Conservation (phyloP, 2,888 invertebrate species). For the Chymomyza procnemis region DNA sequence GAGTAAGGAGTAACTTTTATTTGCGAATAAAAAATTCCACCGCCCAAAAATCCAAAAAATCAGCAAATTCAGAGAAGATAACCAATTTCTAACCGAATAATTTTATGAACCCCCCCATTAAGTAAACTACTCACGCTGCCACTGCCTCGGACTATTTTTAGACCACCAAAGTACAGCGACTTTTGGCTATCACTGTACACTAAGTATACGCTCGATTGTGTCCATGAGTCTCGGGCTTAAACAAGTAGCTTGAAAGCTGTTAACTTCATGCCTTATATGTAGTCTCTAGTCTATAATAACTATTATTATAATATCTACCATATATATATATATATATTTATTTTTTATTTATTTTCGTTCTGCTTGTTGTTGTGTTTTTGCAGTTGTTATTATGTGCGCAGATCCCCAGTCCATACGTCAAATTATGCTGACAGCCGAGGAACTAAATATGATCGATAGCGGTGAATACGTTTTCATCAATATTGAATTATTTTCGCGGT, state of each 20-base stretch:
- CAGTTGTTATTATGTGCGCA: conserved; percentile 97
- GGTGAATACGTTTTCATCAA: conserved; percentile 99
- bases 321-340: too few relatives aligned
- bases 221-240: background rate
- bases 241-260: conserved; percentile 11
- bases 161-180: background rate
- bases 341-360: conserved; percentile 9
- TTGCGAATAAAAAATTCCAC: too few relatives aligned
- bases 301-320: background rate
- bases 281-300: background rate
- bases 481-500: conserved; percentile 97
- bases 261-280: conserved; percentile 15
- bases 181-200: conserved; percentile 1
- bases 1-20: too few relatives aligned
- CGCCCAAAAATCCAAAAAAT: too few relatives aligned
- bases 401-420: conserved; percentile 92
- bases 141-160: background rate
- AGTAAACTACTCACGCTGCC: too few relatives aligned
- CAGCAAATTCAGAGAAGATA: too few relatives aligned
- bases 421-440: conserved; percentile 95
- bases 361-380: conserved; percentile 81
- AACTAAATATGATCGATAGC: conserved; percentile 95
- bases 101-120: too few relatives aligned
- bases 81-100: too few relatives aligned
- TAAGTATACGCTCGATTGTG: background rate